Percentiles rank a stretch among this genome's conserved stretches.
Conservation (phyloP, 2,113 vertebrate species). For the Catharus fuscescens region DNA sequence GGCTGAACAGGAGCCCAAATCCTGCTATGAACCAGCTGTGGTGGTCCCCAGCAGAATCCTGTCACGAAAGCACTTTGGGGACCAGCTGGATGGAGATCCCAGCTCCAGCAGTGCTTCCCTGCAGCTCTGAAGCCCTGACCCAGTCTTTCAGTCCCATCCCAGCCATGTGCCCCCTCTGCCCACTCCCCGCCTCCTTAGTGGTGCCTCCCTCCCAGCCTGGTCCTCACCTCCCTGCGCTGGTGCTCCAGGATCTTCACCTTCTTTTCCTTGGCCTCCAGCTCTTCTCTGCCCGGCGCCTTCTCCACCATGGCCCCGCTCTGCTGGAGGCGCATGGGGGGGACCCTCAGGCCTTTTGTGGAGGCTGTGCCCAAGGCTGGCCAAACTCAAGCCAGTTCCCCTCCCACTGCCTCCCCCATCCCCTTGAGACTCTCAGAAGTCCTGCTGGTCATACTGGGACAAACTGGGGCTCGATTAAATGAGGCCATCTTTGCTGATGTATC, state of each 20-base stretch:
- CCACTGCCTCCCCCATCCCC: neutral
- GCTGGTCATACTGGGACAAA: neutral
- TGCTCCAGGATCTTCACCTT: constrained; percentile 97
- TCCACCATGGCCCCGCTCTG: constrained; percentile 59
- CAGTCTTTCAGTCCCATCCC: neutral
- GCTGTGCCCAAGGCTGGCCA: neutral
- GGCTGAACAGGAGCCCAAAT: neutral
- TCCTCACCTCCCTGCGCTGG: constrained; percentile 92
- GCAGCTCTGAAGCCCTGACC: neutral
- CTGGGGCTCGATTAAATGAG: neutral
- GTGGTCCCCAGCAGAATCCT: neutral
- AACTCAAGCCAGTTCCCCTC: neutral
- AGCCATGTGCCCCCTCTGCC: neutral
- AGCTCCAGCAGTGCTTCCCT: neutral
- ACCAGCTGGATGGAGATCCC: neutral
- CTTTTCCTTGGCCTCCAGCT: constrained; percentile 79
- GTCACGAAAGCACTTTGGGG: neutral
- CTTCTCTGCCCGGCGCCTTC: constrained; percentile 57
- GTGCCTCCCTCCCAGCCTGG: constrained; percentile 7
- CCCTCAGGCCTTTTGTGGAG: constrained; percentile 40
- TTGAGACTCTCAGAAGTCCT: neutral
- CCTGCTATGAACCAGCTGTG: neutral
- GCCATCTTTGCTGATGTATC: neutral
- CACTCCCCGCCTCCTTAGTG: neutral
- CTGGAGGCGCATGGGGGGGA: constrained; percentile 25